Base-by-base conservation (phyloP, 2,888 invertebrate genomes). In the Tiphia femorata region DNA sequence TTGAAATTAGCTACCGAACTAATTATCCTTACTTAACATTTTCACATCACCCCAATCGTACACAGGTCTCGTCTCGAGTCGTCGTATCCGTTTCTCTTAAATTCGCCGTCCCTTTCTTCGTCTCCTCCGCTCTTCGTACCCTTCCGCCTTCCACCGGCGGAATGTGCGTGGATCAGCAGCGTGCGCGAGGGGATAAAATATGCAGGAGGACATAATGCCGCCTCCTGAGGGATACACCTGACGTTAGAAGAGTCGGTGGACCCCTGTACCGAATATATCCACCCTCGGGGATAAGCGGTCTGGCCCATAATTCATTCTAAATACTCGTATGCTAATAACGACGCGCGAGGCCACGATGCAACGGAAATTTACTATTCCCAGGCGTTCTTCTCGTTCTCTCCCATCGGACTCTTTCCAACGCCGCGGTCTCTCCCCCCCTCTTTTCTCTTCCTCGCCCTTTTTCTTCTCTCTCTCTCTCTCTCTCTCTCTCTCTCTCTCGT, bases 281-380 rank as follows among this genome's bases (percentile, higher is more conserved):
- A 58, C 67, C 72, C 67, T 49, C 47, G 64, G 64, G 72, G 70
- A 74, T 76, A 71, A 77, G 63, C 75, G 64, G 59, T 46, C 62
- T 60, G 62, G 67, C 67, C 64, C 75, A 78, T 81, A 79, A 81
- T 74, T 81, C 81, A 80, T 79, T 75, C 75, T 73, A 79, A 76
- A 77, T 79, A 79, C 79, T 76, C 72, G 78, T 77, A 78, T 79
- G 81, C 80, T 80, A 81, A 76, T 76, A 75, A 73, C 72, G 62
- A 59, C 58, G 67, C n/a, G n/a, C n/a, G n/a, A n/a, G n/a, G n/a
- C 61, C 55, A 57, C 55, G 62, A 47, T 65, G 64, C 68, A 68
- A 68, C 72, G 72, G 66, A 75, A 77, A 76, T 76, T 75, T 71
- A 73, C 73, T 68, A 76, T 80, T 77, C 72, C 74, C 75, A 57